These are phyloP conservation scores for Sepiola atlantica DNA, from an alignment of 2,888 invertebrate species.

Conservation along the genomic window DNA sequence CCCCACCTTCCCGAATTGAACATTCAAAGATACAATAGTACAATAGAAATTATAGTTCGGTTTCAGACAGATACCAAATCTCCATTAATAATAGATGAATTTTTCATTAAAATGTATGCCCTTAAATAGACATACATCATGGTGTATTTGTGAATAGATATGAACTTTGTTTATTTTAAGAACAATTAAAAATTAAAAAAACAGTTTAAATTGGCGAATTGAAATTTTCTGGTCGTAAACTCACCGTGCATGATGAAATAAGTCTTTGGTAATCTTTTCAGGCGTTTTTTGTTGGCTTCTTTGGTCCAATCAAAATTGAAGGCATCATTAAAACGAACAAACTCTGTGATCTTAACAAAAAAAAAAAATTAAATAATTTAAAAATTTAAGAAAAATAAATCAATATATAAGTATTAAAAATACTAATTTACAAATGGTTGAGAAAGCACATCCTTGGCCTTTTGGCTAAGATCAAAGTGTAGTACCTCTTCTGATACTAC, in stretches of 20 bases:
- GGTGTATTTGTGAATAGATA: too few species aligned
- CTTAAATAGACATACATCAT: too few species aligned
- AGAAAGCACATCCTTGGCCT: too few species aligned
- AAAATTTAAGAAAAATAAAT: too few species aligned
- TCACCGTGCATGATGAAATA: constrained; percentile 84
- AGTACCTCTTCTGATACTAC: too few species aligned
- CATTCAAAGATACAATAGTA: too few species aligned
- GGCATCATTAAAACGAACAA: constrained; percentile 81
- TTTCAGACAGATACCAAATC: not conserved
- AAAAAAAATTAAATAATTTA: not conserved
- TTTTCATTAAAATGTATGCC: too few species aligned
- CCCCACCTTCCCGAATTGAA: too few species aligned
- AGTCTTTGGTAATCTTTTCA: constrained; percentile 83
- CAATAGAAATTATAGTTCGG: not conserved
- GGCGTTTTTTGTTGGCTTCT: constrained; percentile 79
- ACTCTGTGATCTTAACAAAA: constrained; percentile 51
- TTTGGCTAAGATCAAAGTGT: too few species aligned
- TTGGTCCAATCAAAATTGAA: constrained; percentile 81
- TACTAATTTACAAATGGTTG: too few species aligned
- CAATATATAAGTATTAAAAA: too few species aligned
- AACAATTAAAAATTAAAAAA: not conserved
- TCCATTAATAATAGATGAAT: not conserved
- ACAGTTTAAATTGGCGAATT: not conserved
- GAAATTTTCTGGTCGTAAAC: not conserved
- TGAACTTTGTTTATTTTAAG: too few species aligned